Conservation (phyloP, 2,113 vertebrate species). For the Copsychus sechellarum region DNA sequence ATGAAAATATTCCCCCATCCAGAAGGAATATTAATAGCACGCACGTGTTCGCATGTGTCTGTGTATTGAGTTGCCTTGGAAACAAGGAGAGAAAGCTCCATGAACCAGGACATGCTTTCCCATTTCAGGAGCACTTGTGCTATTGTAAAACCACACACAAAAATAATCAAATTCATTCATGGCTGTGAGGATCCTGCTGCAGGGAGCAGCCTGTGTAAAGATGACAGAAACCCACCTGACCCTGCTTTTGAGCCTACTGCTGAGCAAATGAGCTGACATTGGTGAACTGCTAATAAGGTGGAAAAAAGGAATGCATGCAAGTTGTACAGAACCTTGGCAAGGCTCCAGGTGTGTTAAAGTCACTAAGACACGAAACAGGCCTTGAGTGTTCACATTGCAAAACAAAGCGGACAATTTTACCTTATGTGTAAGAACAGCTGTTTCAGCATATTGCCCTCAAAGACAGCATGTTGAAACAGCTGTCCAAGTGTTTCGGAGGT, state of each 20-base stretch:
- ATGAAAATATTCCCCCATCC: not conserved
- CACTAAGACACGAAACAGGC: not conserved
- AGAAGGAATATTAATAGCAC: not conserved
- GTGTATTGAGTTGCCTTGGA: constrained; percentile 27
- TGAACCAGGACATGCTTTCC: not conserved
- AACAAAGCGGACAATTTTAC: not conserved
- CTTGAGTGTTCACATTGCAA: not conserved
- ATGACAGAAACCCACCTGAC: not conserved
- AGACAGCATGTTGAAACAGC: constrained; percentile 48
- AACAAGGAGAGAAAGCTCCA: not conserved
- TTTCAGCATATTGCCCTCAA: constrained; percentile 50
- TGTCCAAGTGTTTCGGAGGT: constrained; percentile 30
- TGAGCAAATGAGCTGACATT: not conserved
- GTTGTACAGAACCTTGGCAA: not conserved
- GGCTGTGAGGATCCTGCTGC: not conserved
- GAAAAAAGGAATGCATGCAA: not conserved
- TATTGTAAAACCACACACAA: not conserved
- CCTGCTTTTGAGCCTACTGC: not conserved
- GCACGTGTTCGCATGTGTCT: constrained; percentile 5
- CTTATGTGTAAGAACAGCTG: constrained; percentile 43
- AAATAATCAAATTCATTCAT: constrained; percentile 18
- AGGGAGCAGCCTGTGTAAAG: not conserved
- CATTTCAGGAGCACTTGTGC: not conserved
- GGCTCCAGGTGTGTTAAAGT: not conserved
- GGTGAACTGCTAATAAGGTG: not conserved